Conservation (phyloP, 2,113 vertebrate genomes). For the Xenopus borealis region DNA sequence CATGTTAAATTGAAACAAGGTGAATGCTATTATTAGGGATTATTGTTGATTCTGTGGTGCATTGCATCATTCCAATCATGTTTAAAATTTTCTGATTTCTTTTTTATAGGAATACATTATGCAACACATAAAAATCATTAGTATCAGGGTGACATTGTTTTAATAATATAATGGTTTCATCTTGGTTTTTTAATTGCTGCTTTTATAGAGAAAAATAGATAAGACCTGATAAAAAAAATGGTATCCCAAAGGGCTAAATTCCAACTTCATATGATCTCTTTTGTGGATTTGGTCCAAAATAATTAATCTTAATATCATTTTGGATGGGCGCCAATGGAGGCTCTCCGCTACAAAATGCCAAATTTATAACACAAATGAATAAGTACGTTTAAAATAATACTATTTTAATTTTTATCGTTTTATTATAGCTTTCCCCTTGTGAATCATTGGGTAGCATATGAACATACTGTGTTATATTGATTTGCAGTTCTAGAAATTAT, state of each 20-base stretch:
- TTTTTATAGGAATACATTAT: not conserved
- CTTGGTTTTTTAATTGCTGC: not conserved
- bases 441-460: constrained; percentile 21
- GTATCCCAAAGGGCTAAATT: constrained; percentile 19
- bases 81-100: too few relatives aligned
- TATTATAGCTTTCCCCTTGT: constrained; percentile 32
- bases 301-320: constrained; percentile 18
- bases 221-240: constrained; percentile 11
- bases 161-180: constrained; percentile 10
- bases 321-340: not conserved
- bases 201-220: constrained; percentile 32
- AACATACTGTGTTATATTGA: constrained; percentile 7
- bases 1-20: too few relatives aligned
- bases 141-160: not conserved
- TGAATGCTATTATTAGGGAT: too few relatives aligned
- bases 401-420: constrained; percentile 21
- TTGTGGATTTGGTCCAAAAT: constrained; percentile 5
- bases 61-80: too few relatives aligned
- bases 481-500: constrained; percentile 4
- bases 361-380: constrained; percentile 35
- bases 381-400: constrained; percentile 19
- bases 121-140: constrained; percentile 2
- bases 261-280: constrained; percentile 30
- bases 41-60: too few relatives aligned
- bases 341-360: not conserved